Percentiles rank a stretch among this genome's conserved stretches.
Evolutionary conservation across 2,888 invertebrate species (phyloP).

Genomic region (Polydrusus cervinus): DNA sequence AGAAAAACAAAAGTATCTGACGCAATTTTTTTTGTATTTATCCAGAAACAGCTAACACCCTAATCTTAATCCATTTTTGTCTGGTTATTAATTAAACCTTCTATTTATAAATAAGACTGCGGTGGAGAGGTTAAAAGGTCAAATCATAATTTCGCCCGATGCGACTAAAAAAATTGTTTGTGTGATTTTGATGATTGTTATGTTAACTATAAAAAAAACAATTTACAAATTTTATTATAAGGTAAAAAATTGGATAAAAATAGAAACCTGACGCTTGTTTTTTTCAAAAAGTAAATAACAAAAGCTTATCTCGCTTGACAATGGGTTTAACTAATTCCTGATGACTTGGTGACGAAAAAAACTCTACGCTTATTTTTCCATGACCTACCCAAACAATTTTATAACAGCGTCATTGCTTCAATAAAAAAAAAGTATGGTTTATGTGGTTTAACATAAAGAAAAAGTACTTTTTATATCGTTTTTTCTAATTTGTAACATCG

Average conservation of each 20-base stretch:
- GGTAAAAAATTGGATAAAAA: constrained; percentile 13
- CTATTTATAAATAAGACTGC: no score
- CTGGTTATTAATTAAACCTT: no score
- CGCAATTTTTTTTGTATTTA: no score
- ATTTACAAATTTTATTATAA: neutral
- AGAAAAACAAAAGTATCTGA: no score
- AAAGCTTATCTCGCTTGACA: constrained; percentile 15
- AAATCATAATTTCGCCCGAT: no score
- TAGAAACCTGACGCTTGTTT: constrained; percentile 12
- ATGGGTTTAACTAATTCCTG: constrained; percentile 17
- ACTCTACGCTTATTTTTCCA: constrained; percentile 27
- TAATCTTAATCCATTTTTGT: no score
- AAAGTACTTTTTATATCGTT: constrained; percentile 3
- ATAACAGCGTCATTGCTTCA: constrained; percentile 8
- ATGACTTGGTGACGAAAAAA: constrained; percentile 11
- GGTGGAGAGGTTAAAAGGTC: no score
- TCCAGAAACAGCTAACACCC: no score
- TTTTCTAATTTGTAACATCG: constrained; percentile 15
- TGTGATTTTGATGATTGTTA: no score
- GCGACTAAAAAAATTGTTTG: no score
- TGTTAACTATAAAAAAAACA: neutral
- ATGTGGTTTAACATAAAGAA: neutral
- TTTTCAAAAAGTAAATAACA: constrained; percentile 16
- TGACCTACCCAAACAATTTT: constrained; percentile 39
- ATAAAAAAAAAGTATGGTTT: neutral